Evolutionary conservation across 2,797 vertebrate species (phyloP), one percentile per base, ranked within the genome.

Genomic region (Phataginus tricuspis): DNA sequence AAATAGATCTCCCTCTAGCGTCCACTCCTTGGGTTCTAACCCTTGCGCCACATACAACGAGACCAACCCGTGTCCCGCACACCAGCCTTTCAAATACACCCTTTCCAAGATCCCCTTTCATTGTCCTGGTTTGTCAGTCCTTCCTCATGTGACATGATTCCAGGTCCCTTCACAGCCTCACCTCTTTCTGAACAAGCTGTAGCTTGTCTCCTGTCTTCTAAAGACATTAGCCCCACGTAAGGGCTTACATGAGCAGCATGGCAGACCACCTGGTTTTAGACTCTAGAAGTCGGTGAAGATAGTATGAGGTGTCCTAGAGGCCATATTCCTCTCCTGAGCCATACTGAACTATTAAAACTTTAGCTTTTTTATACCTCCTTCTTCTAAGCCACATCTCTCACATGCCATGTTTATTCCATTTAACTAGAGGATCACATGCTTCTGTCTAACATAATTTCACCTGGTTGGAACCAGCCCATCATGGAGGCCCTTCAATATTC

Each of bases 361-460:
- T 29, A 49, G 23, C 27, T 31, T 85, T 93, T 90, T 74, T 55
- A 51, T 6, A 74, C 15, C n/a, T 57, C n/a, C 10, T 57, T 51
- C 72, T 59, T n/a, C 25, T 72, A 59, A 86, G 49, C 2, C 61
- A 69, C 16, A n/a, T 55, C 55, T 57, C 61, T 23, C 45, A 63
- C 42, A 85, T 7, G 63, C 34, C 42, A 74, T 55, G 31, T 37
- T 79, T 86, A 53, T 63, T 11, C 75, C 34, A 83, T 80, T 57
- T 31, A 64, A 29, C 45, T 64, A 8, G 12, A 82, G 57, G 18
- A 42, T 14, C 10, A 6, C 7, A 10, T 8, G 11, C 49, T 61
- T 55, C 77, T 27, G 18, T 39, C 57, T 63, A 93, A 53, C 55
- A 78, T 83, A 66, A 95, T 66, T 61, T 18, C 75, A 21, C 80